A percentile compares a stretch with the other conserved stretches of the same genome.
Evolutionary conservation across 2,113 vertebrate genomes (phyloP).

Genomic region (Salvelinus fontinalis): DNA sequence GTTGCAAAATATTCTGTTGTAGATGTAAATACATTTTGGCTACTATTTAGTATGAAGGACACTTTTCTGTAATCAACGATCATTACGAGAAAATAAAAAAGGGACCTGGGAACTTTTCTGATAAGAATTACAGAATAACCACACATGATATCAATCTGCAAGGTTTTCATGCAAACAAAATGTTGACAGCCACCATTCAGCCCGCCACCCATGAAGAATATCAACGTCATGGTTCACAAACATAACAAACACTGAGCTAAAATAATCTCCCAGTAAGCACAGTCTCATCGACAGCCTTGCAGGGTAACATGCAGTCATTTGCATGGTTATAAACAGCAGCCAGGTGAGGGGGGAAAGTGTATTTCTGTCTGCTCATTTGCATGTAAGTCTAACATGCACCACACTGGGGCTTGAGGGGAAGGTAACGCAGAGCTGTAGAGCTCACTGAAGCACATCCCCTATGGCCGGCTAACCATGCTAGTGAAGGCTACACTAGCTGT

Average conservation of each 20-base stretch:
- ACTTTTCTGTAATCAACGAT: too few species aligned
- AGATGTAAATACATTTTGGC: too few species aligned
- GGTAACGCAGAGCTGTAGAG: not conserved
- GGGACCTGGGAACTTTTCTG: too few species aligned
- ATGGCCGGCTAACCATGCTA: constrained; percentile 48
- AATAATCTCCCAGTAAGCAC: not conserved
- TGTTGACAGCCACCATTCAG: too few species aligned
- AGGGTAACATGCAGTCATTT: constrained; percentile 21
- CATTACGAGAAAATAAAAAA: too few species aligned
- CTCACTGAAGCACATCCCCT: constrained; percentile 46
- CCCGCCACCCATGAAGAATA: too few species aligned
- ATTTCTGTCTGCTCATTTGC: constrained; percentile 59
- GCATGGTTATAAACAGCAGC: constrained; percentile 52
- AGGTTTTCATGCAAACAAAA: too few species aligned
- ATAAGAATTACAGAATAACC: too few species aligned
- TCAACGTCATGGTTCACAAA: not conserved
- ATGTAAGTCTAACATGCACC: constrained; percentile 36
- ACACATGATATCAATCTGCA: too few species aligned
- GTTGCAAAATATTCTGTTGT: too few species aligned
- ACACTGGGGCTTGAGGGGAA: constrained; percentile 18
- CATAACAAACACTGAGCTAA: not conserved
- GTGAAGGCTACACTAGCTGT: constrained; percentile 39
- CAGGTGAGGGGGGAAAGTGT: constrained; percentile 7
- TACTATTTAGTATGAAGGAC: too few species aligned
- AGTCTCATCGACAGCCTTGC: not conserved